Evolutionary conservation across 1,140 invertebrate genomes (phyloP).

Genomic region (Drosophila santomea): DNA sequence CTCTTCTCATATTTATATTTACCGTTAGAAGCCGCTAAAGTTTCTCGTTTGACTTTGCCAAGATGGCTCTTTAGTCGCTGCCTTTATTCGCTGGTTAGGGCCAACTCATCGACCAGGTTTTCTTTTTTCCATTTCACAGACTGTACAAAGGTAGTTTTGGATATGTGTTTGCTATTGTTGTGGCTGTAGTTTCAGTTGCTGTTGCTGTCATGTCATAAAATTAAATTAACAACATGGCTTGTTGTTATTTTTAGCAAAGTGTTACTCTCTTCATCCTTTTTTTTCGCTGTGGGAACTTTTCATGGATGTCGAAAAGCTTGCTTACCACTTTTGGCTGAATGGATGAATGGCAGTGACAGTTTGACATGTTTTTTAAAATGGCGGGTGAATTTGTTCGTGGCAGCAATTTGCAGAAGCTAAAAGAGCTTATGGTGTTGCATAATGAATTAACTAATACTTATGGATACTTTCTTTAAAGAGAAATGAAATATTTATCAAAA

Average conservation of each 20-base stretch:
- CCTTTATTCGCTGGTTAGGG: conserved; percentile 16
- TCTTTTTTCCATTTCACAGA: conserved; percentile 31
- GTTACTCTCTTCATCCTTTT: conserved; percentile 1
- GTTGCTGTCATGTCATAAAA: conserved; percentile 70
- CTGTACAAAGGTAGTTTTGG: conserved; percentile 19
- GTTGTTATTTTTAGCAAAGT: conserved; percentile 49
- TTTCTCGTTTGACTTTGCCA: conserved; percentile 53
- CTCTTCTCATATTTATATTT: conserved; percentile 60
- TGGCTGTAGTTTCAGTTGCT: conserved; percentile 8
- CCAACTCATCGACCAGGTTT: conserved; percentile 49
- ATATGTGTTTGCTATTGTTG: no score
- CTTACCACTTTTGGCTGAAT: conserved; percentile 2
- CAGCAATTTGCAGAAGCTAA: conserved; percentile 13
- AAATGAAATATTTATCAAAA: no score
- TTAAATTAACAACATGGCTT: conserved; percentile 63
- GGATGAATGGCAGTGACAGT: conserved; percentile 34
- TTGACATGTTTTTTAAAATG: conserved; percentile 35
- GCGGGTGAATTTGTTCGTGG: background rate
- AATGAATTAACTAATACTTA: background rate
- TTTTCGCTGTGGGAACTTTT: conserved; percentile 17
- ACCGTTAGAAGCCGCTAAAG: conserved; percentile 77
- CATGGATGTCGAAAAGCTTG: conserved; percentile 35
- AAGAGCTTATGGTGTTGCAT: background rate
- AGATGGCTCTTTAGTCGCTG: conserved; percentile 42
- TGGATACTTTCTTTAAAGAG: background rate